Evolutionary conservation across 92 coral and sea anemone species (phyloP).

Genomic region (Epizoanthus stellaris): DNA sequence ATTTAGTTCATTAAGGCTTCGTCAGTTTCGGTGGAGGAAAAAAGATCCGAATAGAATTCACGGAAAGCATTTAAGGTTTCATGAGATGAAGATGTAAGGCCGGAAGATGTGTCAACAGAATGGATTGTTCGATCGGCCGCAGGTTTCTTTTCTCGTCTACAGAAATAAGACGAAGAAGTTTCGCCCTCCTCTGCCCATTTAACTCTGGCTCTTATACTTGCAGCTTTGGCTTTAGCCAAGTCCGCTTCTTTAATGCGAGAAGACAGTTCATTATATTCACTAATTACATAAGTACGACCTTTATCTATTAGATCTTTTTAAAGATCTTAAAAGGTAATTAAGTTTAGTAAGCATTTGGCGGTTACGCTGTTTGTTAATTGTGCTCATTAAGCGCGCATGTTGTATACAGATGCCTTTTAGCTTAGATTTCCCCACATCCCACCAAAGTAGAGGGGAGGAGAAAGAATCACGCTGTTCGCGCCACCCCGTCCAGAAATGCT

Average conservation of each 20-base stretch:
- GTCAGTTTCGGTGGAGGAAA: background rate
- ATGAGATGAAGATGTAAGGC: background rate
- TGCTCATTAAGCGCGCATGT: no score
- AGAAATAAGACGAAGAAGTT: background rate
- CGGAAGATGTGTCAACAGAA: no score
- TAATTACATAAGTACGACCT: background rate
- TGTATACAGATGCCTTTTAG: no score
- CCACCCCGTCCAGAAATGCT: no score
- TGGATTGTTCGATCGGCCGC: background rate
- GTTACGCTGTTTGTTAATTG: no score
- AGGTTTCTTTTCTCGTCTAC: background rate
- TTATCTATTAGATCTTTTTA: background rate
- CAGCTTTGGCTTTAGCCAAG: background rate
- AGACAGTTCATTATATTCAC: background rate
- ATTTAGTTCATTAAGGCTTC: no score
- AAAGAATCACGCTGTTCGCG: no score
- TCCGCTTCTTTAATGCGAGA: background rate
- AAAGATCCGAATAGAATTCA: background rate
- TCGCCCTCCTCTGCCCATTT: conserved; percentile 3
- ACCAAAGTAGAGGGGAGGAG: no score
- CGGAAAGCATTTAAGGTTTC: background rate
- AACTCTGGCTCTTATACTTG: background rate
- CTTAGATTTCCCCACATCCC: no score
- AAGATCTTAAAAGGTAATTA: no score
- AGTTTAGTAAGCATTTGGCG: no score